phyloP scores from a whole-genome alignment of 2,797 vertebrate species.

The Steatocranus sp. region DNA sequence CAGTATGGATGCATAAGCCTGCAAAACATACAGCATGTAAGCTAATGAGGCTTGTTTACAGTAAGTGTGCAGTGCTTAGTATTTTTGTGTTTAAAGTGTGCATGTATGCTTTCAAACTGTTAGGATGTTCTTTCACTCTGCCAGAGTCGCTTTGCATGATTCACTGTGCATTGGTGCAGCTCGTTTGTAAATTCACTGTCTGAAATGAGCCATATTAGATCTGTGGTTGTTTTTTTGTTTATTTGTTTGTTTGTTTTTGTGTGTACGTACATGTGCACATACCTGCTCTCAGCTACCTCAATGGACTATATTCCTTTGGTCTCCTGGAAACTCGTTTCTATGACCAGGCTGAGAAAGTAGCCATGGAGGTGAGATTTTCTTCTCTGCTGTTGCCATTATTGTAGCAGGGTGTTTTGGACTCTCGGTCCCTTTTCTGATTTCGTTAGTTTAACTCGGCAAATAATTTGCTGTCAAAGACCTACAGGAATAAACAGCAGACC shows the following conservation, averaged over 20 bases:
- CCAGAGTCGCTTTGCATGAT: not conserved
- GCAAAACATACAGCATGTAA: not conserved
- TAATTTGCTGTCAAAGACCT: not conserved
- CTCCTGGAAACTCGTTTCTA: conserved; percentile 88
- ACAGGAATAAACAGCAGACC: not conserved
- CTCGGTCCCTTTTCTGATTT: not conserved
- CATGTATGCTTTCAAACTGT: not conserved
- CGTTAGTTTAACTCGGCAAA: not conserved
- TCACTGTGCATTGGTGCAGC: not conserved
- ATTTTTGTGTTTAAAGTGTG: not conserved
- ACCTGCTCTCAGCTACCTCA: conserved; percentile 80
- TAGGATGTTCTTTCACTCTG: not conserved
- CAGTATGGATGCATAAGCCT: not conserved
- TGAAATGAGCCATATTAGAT: not conserved
- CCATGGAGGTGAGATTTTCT: conserved; percentile 84
- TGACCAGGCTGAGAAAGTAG: conserved; percentile 85
- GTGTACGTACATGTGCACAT: not conserved
- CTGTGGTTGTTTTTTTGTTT: too few species aligned
- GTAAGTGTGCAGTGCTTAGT: not conserved
- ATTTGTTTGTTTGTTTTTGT: not conserved
- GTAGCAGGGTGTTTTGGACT: not conserved
- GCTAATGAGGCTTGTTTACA: not conserved
- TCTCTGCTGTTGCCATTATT: not conserved
- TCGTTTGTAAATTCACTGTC: not conserved
- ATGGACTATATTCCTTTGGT: conserved; percentile 91